Conservation (phyloP, 2,113 vertebrate genomes). For the Pluvialis apricaria region DNA sequence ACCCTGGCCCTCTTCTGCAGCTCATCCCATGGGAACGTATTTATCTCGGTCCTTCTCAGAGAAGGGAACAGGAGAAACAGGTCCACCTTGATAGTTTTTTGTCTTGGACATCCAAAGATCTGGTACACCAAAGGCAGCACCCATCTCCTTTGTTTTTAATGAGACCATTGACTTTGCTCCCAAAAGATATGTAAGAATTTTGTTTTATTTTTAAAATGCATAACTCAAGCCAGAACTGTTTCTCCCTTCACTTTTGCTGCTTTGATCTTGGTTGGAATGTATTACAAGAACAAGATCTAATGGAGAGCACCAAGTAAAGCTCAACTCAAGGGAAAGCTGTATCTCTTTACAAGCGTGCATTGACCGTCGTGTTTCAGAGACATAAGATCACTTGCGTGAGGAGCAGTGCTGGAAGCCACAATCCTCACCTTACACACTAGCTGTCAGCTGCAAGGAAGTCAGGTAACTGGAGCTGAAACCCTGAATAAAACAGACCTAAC, state of each 20-base stretch:
- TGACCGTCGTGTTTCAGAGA: background rate
- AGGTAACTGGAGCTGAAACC: background rate
- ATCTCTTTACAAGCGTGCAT: background rate
- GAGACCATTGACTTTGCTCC: background rate
- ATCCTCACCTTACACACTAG: background rate
- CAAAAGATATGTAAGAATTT: background rate
- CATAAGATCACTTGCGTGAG: background rate
- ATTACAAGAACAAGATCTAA: background rate
- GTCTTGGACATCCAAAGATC: background rate
- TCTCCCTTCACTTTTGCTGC: background rate
- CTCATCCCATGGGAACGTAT: background rate
- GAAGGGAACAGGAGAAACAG: background rate
- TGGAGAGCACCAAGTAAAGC: background rate
- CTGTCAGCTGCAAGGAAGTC: background rate
- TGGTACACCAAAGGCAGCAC: background rate
- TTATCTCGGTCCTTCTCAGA: background rate
- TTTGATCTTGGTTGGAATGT: constrained; percentile 12
- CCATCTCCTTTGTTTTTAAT: background rate
- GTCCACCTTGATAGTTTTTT: background rate
- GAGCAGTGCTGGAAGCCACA: background rate
- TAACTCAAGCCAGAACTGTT: background rate
- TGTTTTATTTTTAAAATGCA: background rate
- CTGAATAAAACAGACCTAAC: background rate
- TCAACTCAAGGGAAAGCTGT: background rate
- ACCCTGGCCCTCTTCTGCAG: background rate